Evolutionary conservation across 2,888 invertebrate genomes (phyloP), one percentile per base, ranked within the genome.

Genomic region (Teleogryllus oceanicus): DNA sequence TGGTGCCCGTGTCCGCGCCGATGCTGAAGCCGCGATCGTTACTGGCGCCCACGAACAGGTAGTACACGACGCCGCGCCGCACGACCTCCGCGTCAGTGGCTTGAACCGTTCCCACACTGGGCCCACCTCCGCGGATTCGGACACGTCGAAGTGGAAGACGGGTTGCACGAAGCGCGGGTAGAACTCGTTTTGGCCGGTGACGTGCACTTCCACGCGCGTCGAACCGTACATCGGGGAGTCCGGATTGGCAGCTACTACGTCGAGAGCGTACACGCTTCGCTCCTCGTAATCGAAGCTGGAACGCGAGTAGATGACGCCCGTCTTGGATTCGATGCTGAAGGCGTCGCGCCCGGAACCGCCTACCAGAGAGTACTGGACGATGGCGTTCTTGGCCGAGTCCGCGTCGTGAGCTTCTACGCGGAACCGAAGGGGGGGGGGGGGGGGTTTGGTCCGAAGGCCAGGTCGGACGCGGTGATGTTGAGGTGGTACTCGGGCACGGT

Each of bases 41-140:
- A 85, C 97, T 97, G 0, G 96, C 94, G 3, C 97, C 97, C 2
- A 97, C 95, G 83, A 98, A 92, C n/a, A 97, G 90, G 85, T 97
- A 98, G 85, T 94, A 96, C 12, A 97, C 94, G 84, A 92, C 91
- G 0, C 96, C 96, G 86, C 96, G 96, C 77, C 92, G 92, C 8
- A 96, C 96, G 13, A 92, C 92, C 85, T 97, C 96, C 87, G 95
- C 94, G 86, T 97, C 96, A 0, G 94, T 94, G 0, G 96, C 96
- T 88, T 94, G 94, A 82, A 97, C 92, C 11, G 92, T 90, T 4
- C 97, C 97, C 62, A 98, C 94, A 80, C 92, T 92, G 1, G 94
- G 50, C 96, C 96, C 77, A 96, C 92, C 84, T 93, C 93, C 0
- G 96, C 95, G 50, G 96, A 96, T 88, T 97, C 97, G 24, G 96